These are phyloP conservation scores for Perdita meconis DNA, from an alignment of 2,888 invertebrate species.

Conservation along the genomic window DNA sequence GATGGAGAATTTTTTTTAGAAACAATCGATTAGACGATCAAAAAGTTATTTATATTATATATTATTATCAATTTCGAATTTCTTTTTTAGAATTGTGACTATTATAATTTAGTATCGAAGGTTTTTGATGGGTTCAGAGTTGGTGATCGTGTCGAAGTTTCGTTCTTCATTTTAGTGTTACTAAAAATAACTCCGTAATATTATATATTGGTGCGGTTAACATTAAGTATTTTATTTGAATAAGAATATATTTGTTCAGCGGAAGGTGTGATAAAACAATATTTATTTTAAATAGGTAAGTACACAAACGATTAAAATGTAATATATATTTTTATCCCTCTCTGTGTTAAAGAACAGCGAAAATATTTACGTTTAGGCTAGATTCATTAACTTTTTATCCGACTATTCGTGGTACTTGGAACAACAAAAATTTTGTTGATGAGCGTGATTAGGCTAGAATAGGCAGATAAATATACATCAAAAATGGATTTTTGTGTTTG, in stretches of 20 bases:
- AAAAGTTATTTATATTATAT: too few relatives aligned
- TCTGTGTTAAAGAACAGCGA: conserved; percentile 28
- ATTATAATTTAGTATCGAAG: not conserved
- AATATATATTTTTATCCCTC: conserved; percentile 47
- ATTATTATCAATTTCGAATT: not conserved
- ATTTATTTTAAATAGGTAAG: conserved; percentile 68
- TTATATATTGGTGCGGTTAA: conserved; percentile 36
- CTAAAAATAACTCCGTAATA: conserved; percentile 4
- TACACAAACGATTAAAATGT: conserved; percentile 64
- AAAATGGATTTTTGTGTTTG: conserved; percentile 28
- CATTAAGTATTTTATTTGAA: conserved; percentile 13
- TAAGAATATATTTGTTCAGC: conserved; percentile 16
- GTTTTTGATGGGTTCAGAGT: not conserved
- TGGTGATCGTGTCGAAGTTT: conserved; percentile 20
- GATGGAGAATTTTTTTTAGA: too few relatives aligned
- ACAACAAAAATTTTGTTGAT: too few relatives aligned
- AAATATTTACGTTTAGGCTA: conserved; percentile 55
- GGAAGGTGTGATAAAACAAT: conserved; percentile 50
- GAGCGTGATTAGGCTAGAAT: too few relatives aligned
- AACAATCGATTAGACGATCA: too few relatives aligned
- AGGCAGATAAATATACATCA: conserved; percentile 47
- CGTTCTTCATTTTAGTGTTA: conserved; percentile 10
- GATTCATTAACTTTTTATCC: conserved; percentile 10
- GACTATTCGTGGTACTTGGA: too few relatives aligned
- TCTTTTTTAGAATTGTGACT: not conserved